Evolutionary conservation across 2,797 vertebrate genomes (phyloP), one percentile per base, ranked within the genome.

Genomic region (Oryzias dopingdopingensis): DNA sequence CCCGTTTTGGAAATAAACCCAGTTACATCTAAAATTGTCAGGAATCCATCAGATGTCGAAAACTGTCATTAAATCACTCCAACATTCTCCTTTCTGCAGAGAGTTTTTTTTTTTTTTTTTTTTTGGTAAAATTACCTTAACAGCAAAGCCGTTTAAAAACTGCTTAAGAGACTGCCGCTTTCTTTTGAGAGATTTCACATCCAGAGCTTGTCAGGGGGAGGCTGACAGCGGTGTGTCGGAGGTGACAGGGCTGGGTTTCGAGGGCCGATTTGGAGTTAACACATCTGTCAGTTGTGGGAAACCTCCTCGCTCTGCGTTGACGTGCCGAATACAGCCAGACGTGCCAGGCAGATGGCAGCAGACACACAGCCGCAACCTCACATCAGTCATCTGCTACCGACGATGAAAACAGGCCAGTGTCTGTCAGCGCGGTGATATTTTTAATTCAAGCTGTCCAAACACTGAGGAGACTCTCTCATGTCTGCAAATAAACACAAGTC

Each of bases 201-300:
- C 26, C 64, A 4, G 62, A 61, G 76, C 72, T 77, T 59, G 76
- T 83, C 86, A 83, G 70, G 62, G 66, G 64, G 74, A 67, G 46
- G 72, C 78, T 81, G 86, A 85, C 83, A 81, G 83, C 69, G 58
- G 48, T 26, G 67, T 80, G 87, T 79, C 73, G 68, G 70, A 83
- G 85, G 87, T 86, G 86, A 85, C 77, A 49, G n/a, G 79, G 67
- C 79, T 70, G 77, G 52, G 74, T 81, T 84, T 68, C 53, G 50
- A 67, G 51, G 78, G 81, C 71, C 68, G 63, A 69, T 59, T 74
- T 43, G 65, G 71, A 71, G 86, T 76, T 72, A 81, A 87, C 82
- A 62, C 83, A 75, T 83, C 86, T 86, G 88, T 87, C 86, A 87
- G 80, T 79, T 66, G 76, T 65, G 75, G 83, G 81, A 81, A 84